Base-by-base conservation (phyloP, 2,113 vertebrate species). In the Ophiodon elongatus region DNA sequence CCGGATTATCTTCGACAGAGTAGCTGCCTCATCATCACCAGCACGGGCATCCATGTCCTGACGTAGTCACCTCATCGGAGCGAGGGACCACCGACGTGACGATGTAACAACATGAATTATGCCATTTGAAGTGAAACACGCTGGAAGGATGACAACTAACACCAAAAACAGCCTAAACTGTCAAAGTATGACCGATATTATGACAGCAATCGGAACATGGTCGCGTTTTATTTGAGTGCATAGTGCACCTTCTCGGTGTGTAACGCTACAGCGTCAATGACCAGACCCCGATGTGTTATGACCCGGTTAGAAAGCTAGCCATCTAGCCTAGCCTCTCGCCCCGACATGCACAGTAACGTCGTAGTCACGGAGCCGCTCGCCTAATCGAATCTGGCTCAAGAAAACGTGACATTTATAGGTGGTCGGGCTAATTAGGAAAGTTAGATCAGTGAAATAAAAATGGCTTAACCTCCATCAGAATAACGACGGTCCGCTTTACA, bases 251-350 rank as follows among this genome's bases (percentile, higher is more conserved):
- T 23, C 33, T 76, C 23, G 47, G 29, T 85, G 67, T 70, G 56
- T 5, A 14, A 57, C 54, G 54, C 82, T 65, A 41, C 57, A 76
- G 17, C 56, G 64, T 67, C n/a, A 72, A 72, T 33, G 66, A 79
- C 73, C 17, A 60, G 29, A 63, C 35, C 43, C 43, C 8, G 4
- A 52, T 63, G 54, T 45, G 33, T 71, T 88, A 27, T 88, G 93
- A 92, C 83, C 89, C 74, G 91, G 74, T 87, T 88, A 91, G 72
- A 84, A 45, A 76, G 91, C 80, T 86, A 92, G 78, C 80, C 56
- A 73, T 41, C 69, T 85, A 91, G 89, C 89, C 66, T 87, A 94
- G 85, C 85, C 80, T 71, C 56, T 82, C 57, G 52, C 54, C 63
- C 8, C 3, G 10, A 35, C 21, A 43, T 25, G 29, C 25, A 7